phyloP scores from a whole-genome alignment of 1,140 invertebrate species.

The Stenopsyche tienmushanensis region DNA sequence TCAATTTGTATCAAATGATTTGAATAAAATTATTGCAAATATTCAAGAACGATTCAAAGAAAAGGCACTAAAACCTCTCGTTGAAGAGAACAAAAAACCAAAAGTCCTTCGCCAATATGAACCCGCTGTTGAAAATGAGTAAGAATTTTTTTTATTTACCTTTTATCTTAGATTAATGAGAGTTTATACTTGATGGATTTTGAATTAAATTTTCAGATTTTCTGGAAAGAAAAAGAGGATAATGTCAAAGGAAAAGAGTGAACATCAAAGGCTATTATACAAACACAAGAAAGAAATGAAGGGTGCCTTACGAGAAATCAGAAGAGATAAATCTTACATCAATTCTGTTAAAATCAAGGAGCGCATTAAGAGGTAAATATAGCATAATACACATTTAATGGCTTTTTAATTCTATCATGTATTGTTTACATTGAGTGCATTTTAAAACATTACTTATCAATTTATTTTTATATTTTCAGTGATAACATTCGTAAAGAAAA shows the following conservation, averaged over 20 bases:
- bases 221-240: constrained; percentile 67
- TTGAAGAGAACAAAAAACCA: constrained; percentile 65
- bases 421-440: no score
- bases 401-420: no score
- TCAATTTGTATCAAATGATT: constrained; percentile 52
- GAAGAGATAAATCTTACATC: constrained; percentile 82
- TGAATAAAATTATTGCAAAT: constrained; percentile 50
- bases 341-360: constrained; percentile 79
- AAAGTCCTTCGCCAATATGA: constrained; percentile 81
- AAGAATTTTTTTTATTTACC: constrained; percentile 50
- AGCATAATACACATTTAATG: no score
- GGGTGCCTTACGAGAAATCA: constrained; percentile 85
- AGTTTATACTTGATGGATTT: no score
- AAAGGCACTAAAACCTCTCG: constrained; percentile 56
- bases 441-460: no score
- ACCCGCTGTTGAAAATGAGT: constrained; percentile 78
- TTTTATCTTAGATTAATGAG: no score
- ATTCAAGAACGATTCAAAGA: constrained; percentile 55
- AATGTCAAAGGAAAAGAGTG: constrained; percentile 66
- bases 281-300: constrained; percentile 90
- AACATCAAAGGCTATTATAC: constrained; percentile 72
- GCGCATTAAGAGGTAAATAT: constrained; percentile 74
- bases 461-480: no score
- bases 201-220: constrained; percentile 63
- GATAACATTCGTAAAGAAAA: constrained; percentile 79